Conservation (phyloP, 1,140 invertebrate species). For the Meloidogyne hapla region DNA sequence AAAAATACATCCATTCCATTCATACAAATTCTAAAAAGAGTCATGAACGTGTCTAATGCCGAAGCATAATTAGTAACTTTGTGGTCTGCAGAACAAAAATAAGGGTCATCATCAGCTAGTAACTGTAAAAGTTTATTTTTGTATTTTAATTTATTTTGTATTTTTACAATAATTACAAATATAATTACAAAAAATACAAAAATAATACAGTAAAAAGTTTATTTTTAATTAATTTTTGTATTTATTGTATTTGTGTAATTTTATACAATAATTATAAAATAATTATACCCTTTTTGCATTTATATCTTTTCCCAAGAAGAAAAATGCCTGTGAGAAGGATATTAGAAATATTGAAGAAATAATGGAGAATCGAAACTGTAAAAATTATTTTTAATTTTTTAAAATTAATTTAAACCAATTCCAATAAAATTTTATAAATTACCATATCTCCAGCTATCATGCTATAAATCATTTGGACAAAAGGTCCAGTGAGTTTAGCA, state of each 20-base stretch:
- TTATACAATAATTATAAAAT: too few relatives aligned
- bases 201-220: too few relatives aligned
- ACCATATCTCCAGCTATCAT: constrained; percentile 95
- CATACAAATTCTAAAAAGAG: constrained; percentile 92
- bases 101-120: constrained; percentile 64
- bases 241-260: too few relatives aligned
- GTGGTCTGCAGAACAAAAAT: constrained; percentile 66
- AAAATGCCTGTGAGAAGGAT: constrained; percentile 93
- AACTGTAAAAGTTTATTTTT: constrained; percentile 69
- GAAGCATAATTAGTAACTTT: constrained; percentile 75
- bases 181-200: too few relatives aligned
- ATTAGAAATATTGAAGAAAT: constrained; percentile 89
- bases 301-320: constrained; percentile 85
- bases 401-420: too few relatives aligned
- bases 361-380: constrained; percentile 81
- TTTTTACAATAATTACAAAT: too few relatives aligned
- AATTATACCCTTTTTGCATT: constrained; percentile 66
- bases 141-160: too few relatives aligned
- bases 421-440: background rate
- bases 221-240: too few relatives aligned
- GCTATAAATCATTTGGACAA: constrained; percentile 96
- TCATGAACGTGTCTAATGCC: constrained; percentile 85
- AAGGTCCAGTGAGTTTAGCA: constrained; percentile 86
- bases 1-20: constrained; percentile 87
- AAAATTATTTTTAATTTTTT: background rate